phyloP scores from a whole-genome alignment of 1,140 invertebrate species.

The Zaprionus davidi region DNA sequence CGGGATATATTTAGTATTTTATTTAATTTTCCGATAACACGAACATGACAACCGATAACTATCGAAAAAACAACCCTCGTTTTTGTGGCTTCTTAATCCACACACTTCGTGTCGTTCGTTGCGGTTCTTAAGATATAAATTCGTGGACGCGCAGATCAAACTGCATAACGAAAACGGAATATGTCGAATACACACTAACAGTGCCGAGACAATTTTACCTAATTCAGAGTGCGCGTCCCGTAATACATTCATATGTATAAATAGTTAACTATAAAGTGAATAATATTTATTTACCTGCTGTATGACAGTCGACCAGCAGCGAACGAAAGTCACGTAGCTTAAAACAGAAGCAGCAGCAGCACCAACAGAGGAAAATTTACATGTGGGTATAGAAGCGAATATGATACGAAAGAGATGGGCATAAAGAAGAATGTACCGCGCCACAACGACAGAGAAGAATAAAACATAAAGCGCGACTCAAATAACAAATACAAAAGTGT shows the following conservation, averaged over 20 bases:
- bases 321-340: slow-evolving; percentile 66
- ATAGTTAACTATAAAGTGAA: slow-evolving; percentile 40
- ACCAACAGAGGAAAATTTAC: slow-evolving; percentile 46
- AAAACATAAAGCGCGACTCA: slow-evolving; percentile 42
- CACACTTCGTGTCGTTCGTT: slow-evolving; percentile 50
- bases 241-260: slow-evolving; percentile 7
- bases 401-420: slow-evolving; percentile 39
- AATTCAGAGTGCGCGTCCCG: slow-evolving; percentile 18
- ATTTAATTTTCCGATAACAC: not conserved
- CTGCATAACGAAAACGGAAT: slow-evolving; percentile 43
- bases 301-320: slow-evolving; percentile 45
- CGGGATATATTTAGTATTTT: slow-evolving; percentile 1
- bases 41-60: slow-evolving; percentile 4
- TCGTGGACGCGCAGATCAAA: slow-evolving; percentile 62
- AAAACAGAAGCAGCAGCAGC: slow-evolving; percentile 42
- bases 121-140: slow-evolving; percentile 50
- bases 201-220: slow-evolving; percentile 34
- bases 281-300: slow-evolving; percentile 48
- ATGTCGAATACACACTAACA: slow-evolving; percentile 58
- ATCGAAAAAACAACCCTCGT: slow-evolving; percentile 27
- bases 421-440: slow-evolving; percentile 32
- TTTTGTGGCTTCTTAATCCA: slow-evolving; percentile 39
- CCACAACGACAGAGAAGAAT: slow-evolving; percentile 28
- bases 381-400: slow-evolving; percentile 47
- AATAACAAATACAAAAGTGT: slow-evolving; percentile 45